These are phyloP conservation scores for Butorides virescens DNA, from an alignment of 2,113 vertebrate species.

Conservation along the genomic window DNA sequence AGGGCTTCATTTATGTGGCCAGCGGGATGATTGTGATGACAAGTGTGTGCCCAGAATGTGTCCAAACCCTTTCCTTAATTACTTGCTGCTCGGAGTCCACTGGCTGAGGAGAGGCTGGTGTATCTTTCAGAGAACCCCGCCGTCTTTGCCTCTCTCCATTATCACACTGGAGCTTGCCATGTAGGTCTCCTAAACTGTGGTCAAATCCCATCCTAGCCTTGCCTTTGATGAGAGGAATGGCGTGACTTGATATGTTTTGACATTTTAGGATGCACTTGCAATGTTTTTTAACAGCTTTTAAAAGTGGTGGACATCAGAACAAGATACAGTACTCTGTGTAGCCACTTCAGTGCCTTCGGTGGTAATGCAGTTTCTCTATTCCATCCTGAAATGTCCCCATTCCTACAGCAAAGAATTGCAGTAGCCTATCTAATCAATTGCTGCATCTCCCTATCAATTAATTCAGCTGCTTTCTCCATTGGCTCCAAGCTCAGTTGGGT, in stretches of 20 bases:
- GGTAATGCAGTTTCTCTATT: not conserved
- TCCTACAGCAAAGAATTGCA: not conserved
- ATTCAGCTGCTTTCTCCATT: not conserved
- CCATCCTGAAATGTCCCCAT: not conserved
- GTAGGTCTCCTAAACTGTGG: not conserved
- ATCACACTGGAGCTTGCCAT: not conserved
- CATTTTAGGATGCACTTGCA: not conserved
- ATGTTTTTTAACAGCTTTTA: not conserved
- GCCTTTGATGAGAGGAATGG: not conserved
- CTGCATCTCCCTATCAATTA: not conserved
- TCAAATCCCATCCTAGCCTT: not conserved
- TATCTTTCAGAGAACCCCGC: not conserved
- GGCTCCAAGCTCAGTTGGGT: not conserved
- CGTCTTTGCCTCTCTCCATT: not conserved
- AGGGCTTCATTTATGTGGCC: rapidly evolving
- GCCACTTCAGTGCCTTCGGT: not conserved
- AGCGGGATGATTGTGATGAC: not conserved
- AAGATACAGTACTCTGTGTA: not conserved
- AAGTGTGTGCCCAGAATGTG: not conserved
- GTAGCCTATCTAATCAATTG: not conserved
- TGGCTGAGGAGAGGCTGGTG: not conserved
- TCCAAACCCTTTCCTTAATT: not conserved
- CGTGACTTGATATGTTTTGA: not conserved
- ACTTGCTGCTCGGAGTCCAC: not conserved
- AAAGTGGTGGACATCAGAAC: not conserved